phyloP scores from a whole-genome alignment of 2,113 vertebrate genomes.

The Grammomys dolichurus region DNA sequence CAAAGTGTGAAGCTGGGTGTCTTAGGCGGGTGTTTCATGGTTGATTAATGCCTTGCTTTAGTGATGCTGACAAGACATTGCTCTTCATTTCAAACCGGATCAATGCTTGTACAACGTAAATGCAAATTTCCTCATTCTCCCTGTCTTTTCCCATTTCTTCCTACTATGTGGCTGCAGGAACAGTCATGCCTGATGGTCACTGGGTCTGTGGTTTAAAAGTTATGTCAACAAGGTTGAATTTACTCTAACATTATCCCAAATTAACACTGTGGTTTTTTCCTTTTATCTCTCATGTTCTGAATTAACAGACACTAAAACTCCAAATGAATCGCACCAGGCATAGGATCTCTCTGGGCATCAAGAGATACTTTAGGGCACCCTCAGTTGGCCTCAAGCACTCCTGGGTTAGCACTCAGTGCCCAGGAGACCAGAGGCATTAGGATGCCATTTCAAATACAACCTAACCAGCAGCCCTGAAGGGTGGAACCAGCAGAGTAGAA shows the following conservation, averaged over 20 bases:
- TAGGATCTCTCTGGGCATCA: background rate
- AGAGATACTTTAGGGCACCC: background rate
- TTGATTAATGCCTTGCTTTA: constrained; percentile 6
- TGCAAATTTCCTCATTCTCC: background rate
- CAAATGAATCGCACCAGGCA: background rate
- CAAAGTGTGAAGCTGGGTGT: background rate
- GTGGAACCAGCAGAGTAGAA: background rate
- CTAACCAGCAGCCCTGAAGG: background rate
- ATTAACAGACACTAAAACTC: background rate
- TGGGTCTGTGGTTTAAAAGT: background rate
- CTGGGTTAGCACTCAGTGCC: background rate
- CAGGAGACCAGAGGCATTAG: background rate
- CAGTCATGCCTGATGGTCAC: background rate
- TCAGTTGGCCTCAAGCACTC: background rate
- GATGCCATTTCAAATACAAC: background rate
- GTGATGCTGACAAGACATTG: background rate
- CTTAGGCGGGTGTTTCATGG: background rate
- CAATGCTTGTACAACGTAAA: background rate
- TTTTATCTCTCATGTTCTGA: constrained; percentile 19
- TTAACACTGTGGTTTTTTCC: background rate
- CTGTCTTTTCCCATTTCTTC: background rate
- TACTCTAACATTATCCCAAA: background rate
- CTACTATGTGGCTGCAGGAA: background rate
- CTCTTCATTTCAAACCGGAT: background rate
- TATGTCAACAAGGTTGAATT: background rate